Percentiles rank a stretch among this genome's conserved stretches.
Conservation (phyloP, 1,140 invertebrate species). For the Campoletis sonorensis region DNA sequence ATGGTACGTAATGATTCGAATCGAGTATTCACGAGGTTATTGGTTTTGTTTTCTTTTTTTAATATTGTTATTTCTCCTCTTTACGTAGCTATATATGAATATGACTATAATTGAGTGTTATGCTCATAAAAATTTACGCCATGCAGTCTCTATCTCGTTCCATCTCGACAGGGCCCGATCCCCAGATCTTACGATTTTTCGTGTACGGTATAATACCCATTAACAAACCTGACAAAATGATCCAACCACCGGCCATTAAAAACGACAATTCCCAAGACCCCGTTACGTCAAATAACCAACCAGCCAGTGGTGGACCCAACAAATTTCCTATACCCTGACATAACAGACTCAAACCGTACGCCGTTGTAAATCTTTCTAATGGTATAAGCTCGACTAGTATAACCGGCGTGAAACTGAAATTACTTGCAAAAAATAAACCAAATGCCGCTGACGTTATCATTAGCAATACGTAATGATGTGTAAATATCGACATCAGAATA, state of each 20-base stretch:
- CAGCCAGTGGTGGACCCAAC: constrained; percentile 82
- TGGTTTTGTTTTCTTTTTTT: neutral
- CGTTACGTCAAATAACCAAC: constrained; percentile 84
- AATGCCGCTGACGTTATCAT: constrained; percentile 81
- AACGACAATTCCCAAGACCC: constrained; percentile 85
- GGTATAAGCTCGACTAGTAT: constrained; percentile 90
- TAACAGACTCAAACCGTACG: constrained; percentile 90
- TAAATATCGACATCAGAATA: constrained; percentile 83
- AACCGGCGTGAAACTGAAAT: constrained; percentile 91
- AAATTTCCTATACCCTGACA: constrained; percentile 89
- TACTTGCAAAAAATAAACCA: constrained; percentile 90
- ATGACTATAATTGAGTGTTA: neutral
- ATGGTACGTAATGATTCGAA: constrained; percentile 11
- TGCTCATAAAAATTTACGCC: constrained; percentile 38
- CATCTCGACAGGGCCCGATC: constrained; percentile 80
- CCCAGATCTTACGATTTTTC: constrained; percentile 81
- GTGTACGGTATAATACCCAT: constrained; percentile 83
- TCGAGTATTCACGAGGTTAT: constrained; percentile 13
- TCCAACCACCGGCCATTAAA: constrained; percentile 85
- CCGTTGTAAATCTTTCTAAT: constrained; percentile 89
- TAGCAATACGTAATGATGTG: constrained; percentile 79
- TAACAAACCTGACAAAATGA: constrained; percentile 85
- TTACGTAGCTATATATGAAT: neutral
- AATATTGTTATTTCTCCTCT: neutral
- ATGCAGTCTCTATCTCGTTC: constrained; percentile 68